Base-by-base conservation (phyloP, 2,797 vertebrate species). In the Scyliorhinus canicula region DNA sequence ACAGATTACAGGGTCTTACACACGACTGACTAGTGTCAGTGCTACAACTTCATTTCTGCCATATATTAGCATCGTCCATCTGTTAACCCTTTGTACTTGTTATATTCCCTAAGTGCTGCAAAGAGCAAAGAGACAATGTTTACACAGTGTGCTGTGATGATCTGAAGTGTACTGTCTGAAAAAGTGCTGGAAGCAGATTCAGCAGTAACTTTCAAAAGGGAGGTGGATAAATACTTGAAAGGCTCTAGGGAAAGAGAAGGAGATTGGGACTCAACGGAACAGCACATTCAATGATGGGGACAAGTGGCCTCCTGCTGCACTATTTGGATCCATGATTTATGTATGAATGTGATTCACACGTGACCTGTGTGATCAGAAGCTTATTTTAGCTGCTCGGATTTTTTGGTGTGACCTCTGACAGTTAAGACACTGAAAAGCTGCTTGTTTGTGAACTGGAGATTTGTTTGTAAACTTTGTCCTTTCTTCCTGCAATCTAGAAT, bases 401-500 rank as follows among this genome's bases (percentile, higher is more conserved):
- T 47, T 82, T 82, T 82, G 79, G 79, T 82, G 44, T 47, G 79
- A 24, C 16, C 9, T 21, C 88, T 44, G 60, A 0, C 28, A 3
- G 40, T 44, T 24, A 44, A 91, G 60, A 44, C 60, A 3, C 2
- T 0, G 35, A 8, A 40, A 4, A 65, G 60, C n/a, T 65, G 57
- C 60, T 65, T 91, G 35, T 21, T 40, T 60, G 14, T 60, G 86
- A 91, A 24, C 57, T 44, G 57, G 6, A 40, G n/a, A 40, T 65
- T 2, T 63, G n/a, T 44, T 40, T 65, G 60, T 91, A 91, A 65
- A 65, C 44, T 7, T 74, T 95, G n/a, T 79, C 31, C 19, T 52
- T 95, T 55, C 96, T n/a, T 96, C 90, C 96, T 95, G 96, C 95
- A 95, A 82, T 88, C 90, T 97, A 99, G 99, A 99, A 99, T 96